Percentiles rank a stretch among this genome's conserved stretches.
phyloP scores from a whole-genome alignment of 2,888 invertebrate genomes.

The Clostera curtula region DNA sequence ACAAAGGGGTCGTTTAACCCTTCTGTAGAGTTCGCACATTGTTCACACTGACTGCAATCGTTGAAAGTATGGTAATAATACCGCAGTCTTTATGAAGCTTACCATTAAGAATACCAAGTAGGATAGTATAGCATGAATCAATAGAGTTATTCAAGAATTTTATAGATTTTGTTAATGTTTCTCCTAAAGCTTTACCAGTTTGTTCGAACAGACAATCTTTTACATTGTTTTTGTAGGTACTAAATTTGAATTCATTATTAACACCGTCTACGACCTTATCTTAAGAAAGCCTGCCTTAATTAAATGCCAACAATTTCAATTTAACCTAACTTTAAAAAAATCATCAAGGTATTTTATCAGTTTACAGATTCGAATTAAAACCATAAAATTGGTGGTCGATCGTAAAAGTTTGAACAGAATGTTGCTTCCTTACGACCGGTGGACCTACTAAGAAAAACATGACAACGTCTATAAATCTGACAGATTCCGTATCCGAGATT shows the following conservation, averaged over 20 bases:
- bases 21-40: slow-evolving; percentile 30
- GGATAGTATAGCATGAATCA: too few relatives aligned
- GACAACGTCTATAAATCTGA: neutral
- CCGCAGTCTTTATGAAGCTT: slow-evolving; percentile 22
- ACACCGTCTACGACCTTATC: too few relatives aligned
- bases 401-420: slow-evolving; percentile 39
- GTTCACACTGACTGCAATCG: slow-evolving; percentile 37
- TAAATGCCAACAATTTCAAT: too few relatives aligned
- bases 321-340: too few relatives aligned
- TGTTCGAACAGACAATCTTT: too few relatives aligned
- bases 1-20: slow-evolving; percentile 39
- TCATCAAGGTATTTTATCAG: slow-evolving; percentile 13
- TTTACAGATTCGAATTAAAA: slow-evolving; percentile 24
- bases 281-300: too few relatives aligned
- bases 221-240: too few relatives aligned
- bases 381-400: slow-evolving; percentile 36
- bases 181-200: too few relatives aligned
- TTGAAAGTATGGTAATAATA: slow-evolving; percentile 31
- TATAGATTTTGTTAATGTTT: too few relatives aligned
- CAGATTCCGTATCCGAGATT: too few relatives aligned
- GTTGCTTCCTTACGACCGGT: slow-evolving; percentile 36
- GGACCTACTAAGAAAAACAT: slow-evolving; percentile 27
- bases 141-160: too few relatives aligned
- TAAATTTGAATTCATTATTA: too few relatives aligned
- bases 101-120: slow-evolving; percentile 14